These are phyloP conservation scores for Geodia barretti DNA, from an alignment of 37 sponge, comb jelly and placozoan species.

Conservation along the genomic window DNA sequence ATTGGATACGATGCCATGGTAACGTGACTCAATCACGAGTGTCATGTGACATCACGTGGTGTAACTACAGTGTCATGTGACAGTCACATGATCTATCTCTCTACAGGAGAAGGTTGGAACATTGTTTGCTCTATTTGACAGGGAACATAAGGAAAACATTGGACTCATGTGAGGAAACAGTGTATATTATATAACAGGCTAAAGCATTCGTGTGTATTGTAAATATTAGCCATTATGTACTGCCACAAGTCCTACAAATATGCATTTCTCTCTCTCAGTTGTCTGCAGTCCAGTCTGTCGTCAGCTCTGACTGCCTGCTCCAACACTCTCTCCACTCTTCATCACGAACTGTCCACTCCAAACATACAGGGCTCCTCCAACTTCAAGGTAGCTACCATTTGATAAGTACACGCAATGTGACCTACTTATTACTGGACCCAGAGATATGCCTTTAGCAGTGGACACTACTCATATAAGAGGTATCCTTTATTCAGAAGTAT, in stretches of 20 bases:
- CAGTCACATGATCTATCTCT: too few relatives aligned
- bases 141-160: slow-evolving; percentile 60
- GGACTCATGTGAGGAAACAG: slow-evolving; percentile 93
- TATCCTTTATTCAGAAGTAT: too few relatives aligned
- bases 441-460: too few relatives aligned
- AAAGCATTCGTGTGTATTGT: background rate
- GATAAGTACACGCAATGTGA: too few relatives aligned
- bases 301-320: slow-evolving; percentile 59
- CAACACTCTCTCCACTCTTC: slow-evolving; percentile 74
- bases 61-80: too few relatives aligned
- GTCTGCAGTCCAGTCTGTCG: slow-evolving; percentile 61
- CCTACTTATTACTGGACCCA: too few relatives aligned
- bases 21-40: too few relatives aligned
- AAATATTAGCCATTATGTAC: too few relatives aligned
- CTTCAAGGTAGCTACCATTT: slow-evolving; percentile 65
- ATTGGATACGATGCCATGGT: slow-evolving; percentile 89
- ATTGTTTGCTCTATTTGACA: slow-evolving; percentile 83
- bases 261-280: slow-evolving; percentile 19
- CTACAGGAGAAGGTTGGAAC: slow-evolving; percentile 76
- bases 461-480: too few relatives aligned
- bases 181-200: too few relatives aligned
- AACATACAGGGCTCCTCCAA: slow-evolving; percentile 76
- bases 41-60: too few relatives aligned
- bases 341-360: slow-evolving; percentile 92
- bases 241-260: too few relatives aligned